phyloP scores from a whole-genome alignment of 2,888 invertebrate species.

The Alitta virens region DNA sequence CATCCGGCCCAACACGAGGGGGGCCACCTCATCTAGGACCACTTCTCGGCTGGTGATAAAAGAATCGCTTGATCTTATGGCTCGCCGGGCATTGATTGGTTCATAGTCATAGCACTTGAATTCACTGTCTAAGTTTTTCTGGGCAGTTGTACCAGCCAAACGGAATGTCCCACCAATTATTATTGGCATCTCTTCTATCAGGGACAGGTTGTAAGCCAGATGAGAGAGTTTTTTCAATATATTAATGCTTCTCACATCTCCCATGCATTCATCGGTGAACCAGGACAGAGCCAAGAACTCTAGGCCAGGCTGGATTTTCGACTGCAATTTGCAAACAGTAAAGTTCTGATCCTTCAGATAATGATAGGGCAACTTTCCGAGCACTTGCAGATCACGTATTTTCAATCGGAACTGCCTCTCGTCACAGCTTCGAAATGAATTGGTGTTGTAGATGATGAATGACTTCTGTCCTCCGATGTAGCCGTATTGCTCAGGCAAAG shows the following conservation, averaged over 20 bases:
- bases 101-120: constrained; percentile 28
- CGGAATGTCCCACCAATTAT: constrained; percentile 29
- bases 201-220: constrained; percentile 25
- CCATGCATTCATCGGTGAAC: constrained; percentile 29
- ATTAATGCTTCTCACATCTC: constrained; percentile 15
- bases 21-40: constrained; percentile 24
- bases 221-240: constrained; percentile 23
- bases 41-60: constrained; percentile 24
- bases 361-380: constrained; percentile 25
- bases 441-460: constrained; percentile 26
- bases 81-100: constrained; percentile 17
- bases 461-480: constrained; percentile 24
- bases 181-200: constrained; percentile 30
- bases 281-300: constrained; percentile 30
- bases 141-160: constrained; percentile 24
- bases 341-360: constrained; percentile 30
- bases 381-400: constrained; percentile 27
- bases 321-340: constrained; percentile 26
- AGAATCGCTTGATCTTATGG: constrained; percentile 18
- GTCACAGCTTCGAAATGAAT: constrained; percentile 21
- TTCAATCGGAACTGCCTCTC: constrained; percentile 27
- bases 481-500: constrained; percentile 22
- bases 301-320: not conserved
- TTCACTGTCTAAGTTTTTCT: constrained; percentile 9
- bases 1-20: constrained; percentile 24